Percentiles rank a stretch among this genome's conserved stretches.
These are phyloP conservation scores for Pogoniulus pusillus DNA, from an alignment of 2,797 vertebrate genomes.

Conservation along the genomic window DNA sequence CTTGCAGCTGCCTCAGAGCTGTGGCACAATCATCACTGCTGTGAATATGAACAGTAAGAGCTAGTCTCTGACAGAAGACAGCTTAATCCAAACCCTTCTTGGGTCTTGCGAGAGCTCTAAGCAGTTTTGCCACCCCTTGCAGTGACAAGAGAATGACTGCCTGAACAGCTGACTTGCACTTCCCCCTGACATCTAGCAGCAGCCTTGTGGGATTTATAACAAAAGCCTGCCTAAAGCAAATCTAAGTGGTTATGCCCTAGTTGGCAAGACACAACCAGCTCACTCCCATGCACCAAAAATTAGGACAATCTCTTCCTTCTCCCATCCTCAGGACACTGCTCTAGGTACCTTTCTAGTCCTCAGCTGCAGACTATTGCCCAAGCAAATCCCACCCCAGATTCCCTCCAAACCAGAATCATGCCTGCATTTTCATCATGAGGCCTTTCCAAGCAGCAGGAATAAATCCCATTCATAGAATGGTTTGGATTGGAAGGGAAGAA, in stretches of 20 bases:
- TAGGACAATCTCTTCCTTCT: not conserved
- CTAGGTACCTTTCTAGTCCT: not conserved
- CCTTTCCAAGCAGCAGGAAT: not conserved
- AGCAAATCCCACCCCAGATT: not conserved
- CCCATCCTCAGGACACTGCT: not conserved
- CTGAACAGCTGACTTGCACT: not conserved
- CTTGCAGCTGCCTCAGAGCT: not conserved
- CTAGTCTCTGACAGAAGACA: not conserved
- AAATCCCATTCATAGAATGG: not conserved
- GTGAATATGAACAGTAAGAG: not conserved
- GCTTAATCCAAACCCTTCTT: not conserved
- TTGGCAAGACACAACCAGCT: not conserved
- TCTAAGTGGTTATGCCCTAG: not conserved
- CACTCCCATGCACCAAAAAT: not conserved
- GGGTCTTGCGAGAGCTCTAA: not conserved
- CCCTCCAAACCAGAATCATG: not conserved
- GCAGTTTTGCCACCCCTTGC: not conserved
- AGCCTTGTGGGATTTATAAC: not conserved
- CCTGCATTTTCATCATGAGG: not conserved
- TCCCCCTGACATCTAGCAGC: not conserved
- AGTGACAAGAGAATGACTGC: not conserved
- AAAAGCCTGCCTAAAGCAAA: not conserved
- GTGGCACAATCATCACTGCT: not conserved
- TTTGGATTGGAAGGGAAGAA: no score
- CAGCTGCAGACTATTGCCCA: not conserved